Conservation (phyloP, 1,140 invertebrate species). For the Listronotus oregonensis region DNA sequence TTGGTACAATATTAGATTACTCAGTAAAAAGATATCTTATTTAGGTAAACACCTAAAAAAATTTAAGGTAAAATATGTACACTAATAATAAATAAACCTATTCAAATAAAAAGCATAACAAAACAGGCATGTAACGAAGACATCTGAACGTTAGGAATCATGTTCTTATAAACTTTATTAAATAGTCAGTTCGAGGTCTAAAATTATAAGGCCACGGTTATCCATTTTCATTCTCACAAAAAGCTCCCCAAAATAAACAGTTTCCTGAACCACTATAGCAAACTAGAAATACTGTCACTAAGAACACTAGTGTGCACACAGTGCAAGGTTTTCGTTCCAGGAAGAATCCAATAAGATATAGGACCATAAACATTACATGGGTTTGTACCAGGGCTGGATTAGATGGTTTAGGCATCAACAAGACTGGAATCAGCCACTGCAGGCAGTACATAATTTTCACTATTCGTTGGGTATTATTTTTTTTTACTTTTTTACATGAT, state of each 20-base stretch:
- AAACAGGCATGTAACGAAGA: constrained; percentile 6
- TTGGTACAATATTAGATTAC: constrained; percentile 6
- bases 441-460: constrained; percentile 88
- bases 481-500: constrained; percentile 1
- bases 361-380: constrained; percentile 94
- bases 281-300: constrained; percentile 88
- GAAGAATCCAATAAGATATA: constrained; percentile 93
- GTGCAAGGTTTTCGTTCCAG: constrained; percentile 95
- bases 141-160: constrained; percentile 3
- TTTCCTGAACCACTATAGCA: constrained; percentile 96
- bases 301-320: constrained; percentile 92
- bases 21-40: background rate
- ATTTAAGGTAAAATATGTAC: constrained; percentile 16
- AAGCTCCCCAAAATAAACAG: constrained; percentile 87
- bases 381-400: constrained; percentile 94
- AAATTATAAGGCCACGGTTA: constrained; percentile 33
- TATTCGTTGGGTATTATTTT: background rate
- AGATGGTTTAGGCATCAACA: constrained; percentile 94
- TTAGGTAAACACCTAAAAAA: background rate
- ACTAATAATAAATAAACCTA: constrained; percentile 21
- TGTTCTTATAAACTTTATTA: constrained; percentile 3
- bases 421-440: constrained; percentile 96
- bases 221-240: constrained; percentile 72
- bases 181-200: constrained; percentile 5
- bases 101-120: constrained; percentile 1